A percentile compares a stretch with the other conserved stretches of the same genome.
Conservation (phyloP, 1,140 invertebrate species). For the Spodoptera litura region DNA sequence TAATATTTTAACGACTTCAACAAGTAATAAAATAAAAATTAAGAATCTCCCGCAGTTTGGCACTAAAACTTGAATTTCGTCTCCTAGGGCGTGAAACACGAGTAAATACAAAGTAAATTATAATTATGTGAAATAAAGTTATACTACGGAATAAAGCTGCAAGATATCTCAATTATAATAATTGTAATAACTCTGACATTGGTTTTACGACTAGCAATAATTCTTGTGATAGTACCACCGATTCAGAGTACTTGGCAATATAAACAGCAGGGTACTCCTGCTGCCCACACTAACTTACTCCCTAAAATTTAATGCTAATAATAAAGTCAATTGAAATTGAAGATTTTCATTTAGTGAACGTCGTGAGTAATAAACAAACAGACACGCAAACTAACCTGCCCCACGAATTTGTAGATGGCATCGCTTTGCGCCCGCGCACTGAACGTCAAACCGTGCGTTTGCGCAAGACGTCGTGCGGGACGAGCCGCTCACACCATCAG, state of each 20-base stretch:
- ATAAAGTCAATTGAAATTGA: constrained; percentile 36
- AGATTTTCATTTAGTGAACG: constrained; percentile 1
- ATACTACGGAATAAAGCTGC: not conserved
- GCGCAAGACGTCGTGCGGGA: constrained; percentile 62
- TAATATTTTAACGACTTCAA: constrained; percentile 4
- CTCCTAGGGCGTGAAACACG: constrained; percentile 5
- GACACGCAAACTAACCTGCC: constrained; percentile 40
- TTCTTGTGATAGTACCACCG: not conserved
- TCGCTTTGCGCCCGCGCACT: constrained; percentile 12
- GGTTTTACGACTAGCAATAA: not conserved
- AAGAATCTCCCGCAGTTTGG: constrained; percentile 32
- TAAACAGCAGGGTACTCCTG: not conserved
- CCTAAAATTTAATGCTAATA: constrained; percentile 4
- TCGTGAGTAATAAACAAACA: constrained; percentile 47
- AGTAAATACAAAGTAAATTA: constrained; percentile 22
- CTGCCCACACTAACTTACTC: not conserved
- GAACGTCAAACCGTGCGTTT: constrained; percentile 61
- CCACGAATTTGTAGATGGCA: constrained; percentile 42
- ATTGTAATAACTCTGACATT: not conserved
- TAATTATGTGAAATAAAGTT: not conserved
- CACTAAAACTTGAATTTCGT: not conserved
- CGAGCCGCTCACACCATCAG: constrained; percentile 40
- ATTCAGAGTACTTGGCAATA: not conserved
- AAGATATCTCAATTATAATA: constrained; percentile 14
- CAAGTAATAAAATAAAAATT: constrained; percentile 15